Base-by-base conservation (phyloP, 2,113 vertebrate species). In the Forbesichthys papilliferus region DNA sequence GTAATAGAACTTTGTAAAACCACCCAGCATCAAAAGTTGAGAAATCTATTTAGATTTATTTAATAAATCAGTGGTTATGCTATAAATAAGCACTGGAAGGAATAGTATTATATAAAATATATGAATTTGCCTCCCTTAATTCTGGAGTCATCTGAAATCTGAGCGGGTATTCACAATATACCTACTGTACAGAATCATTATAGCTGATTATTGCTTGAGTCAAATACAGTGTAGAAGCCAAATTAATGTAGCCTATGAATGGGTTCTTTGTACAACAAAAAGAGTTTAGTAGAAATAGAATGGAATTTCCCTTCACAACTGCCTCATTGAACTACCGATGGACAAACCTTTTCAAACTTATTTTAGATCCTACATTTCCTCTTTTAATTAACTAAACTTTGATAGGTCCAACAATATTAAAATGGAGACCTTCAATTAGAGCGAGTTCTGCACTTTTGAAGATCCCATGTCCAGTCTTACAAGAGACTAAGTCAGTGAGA, bases 341-440 rank as follows among this genome's bases (percentile, higher is more conserved):
- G 34, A 61, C 9, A 56, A 8, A 42, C 36, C 27, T 64, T 69
- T 58, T 51, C 27, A 3, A 61, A 14, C 67, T 52, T 54, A 76
- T 79, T 77, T 66, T 18, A 52, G 20, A 62, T 69, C 46, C 54
- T 5, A 16, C 66, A 78, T 64, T 76, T 74, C 56, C 47, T 48
- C 53, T 55, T 81, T 78, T 85, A 81, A 82, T 81, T 81, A 78
- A 81, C 71, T 71, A 33, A 61, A 70, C 33, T 69, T 48, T 16
- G 54, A 78, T 77, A 75, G 71, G 69, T 65, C 27, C 4, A 11
- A 33, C 12, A 47, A 68, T 69, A 63, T 66, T 52, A 60, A 51
- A 75, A 64, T 52, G 6, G 77, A 57, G 27, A 4, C 20, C 54
- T 64, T 81, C 20, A 77, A 73, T 84, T 62, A 63, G 51, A 75